Evolutionary conservation across 2,888 invertebrate species (phyloP), one percentile per base, ranked within the genome.

Genomic region (Clusia tigrina): DNA sequence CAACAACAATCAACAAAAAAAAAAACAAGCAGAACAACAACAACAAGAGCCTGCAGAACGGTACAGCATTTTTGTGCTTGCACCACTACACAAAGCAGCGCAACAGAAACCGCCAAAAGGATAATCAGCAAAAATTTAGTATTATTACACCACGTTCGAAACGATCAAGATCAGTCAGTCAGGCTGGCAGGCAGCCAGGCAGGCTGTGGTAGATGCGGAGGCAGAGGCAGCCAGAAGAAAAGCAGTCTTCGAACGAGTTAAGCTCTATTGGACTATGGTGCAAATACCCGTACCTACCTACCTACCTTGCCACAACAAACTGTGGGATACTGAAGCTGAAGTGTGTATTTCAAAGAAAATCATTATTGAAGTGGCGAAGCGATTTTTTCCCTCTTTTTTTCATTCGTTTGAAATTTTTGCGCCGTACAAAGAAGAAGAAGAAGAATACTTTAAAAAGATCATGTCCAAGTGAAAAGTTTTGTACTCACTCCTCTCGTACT

Each of bases 41-140:
- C 2, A 62, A 15, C 12, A 42, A 42, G 9, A 42, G 42, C 42
- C n/a, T 42, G 42, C 42, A 42, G 42, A 42, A 22, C 20, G 3
- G 15, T 18, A 48, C 48, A 48, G 48, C 20, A 42, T 42, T 42
- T 42, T 42, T 42, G 12, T 42, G 6, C n/a, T 42, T 42, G 6
- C 42, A n/a, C 2, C 3, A 10, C n/a, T 5, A 10, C n/a, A 15
- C n/a, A 15, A 3, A 10, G 42, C n/a, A 3, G 54, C 15, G 3
- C 25, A 20, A 37, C 42, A 75, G 74, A 74, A 74, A 75, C 74
- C 74, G 72, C 72, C 75, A 72, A 75, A 75, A 74, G 74, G 74
- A 81, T 81, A 81, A 81, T 81, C 81, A 81, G 80, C 78, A 81
- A 81, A 81, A 81, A 81, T 81, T 81, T 81, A 81, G 78, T 81